Conservation (phyloP, 2,797 vertebrate species). For the Gobio occitaniae region DNA sequence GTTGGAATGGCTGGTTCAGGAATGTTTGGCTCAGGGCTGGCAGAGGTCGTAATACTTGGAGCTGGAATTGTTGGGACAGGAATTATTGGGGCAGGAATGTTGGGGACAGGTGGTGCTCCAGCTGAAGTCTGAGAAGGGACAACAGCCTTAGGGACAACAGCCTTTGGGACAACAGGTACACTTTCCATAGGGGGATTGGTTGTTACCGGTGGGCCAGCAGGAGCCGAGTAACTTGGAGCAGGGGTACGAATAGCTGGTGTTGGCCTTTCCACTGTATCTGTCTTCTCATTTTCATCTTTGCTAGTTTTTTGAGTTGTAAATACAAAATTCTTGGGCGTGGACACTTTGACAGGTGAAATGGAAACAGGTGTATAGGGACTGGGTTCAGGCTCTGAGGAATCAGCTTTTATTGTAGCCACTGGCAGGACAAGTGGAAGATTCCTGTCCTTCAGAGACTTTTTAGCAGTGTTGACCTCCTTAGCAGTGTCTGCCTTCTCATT, state of each 20-base stretch:
- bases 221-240: slow-evolving; percentile 21
- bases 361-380: slow-evolving; percentile 6
- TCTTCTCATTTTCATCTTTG: slow-evolving; percentile 53
- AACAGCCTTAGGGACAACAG: neutral
- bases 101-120: neutral
- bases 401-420: slow-evolving; percentile 21
- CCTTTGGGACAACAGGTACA: neutral
- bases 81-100: slow-evolving; percentile 7
- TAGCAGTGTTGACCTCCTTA: slow-evolving; percentile 50
- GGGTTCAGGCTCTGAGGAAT: neutral
- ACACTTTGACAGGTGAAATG: slow-evolving; percentile 61
- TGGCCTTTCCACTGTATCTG: slow-evolving; percentile 4
- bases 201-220: slow-evolving; percentile 31
- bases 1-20: slow-evolving; percentile 14
- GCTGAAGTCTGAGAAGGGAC: slow-evolving; percentile 3
- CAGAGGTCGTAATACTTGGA: neutral
- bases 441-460: slow-evolving; percentile 62
- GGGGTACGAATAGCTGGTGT: neutral
- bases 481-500: slow-evolving; percentile 52
- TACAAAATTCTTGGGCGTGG: slow-evolving; percentile 62
- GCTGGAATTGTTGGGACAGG: neutral
- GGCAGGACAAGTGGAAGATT: slow-evolving; percentile 49
- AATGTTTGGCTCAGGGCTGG: neutral
- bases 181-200: neutral
- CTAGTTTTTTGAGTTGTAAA: slow-evolving; percentile 63